phyloP scores from a whole-genome alignment of 2,888 invertebrate species.

The Orthonevra nobilis region DNA sequence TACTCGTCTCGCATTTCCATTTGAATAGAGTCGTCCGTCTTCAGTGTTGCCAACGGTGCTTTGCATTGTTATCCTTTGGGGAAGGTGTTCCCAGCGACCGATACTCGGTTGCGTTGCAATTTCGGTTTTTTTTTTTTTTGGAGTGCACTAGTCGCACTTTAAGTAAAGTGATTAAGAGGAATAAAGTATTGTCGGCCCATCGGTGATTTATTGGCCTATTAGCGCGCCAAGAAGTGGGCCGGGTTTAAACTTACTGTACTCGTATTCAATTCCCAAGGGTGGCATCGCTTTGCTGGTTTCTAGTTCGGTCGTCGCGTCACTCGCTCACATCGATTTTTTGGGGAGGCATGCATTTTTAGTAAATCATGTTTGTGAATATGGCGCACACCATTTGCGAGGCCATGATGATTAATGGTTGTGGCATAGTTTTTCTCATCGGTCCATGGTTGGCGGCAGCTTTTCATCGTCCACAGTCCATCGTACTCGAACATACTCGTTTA shows the following conservation, averaged over 20 bases:
- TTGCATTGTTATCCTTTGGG: conserved; percentile 58
- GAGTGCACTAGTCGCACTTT: conserved; percentile 71
- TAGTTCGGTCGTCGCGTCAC: no score
- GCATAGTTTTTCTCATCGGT: conserved; percentile 63
- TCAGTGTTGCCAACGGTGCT: conserved; percentile 30
- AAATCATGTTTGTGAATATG: conserved; percentile 70
- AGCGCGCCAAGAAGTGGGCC: conserved; percentile 19
- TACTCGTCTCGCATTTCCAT: no score
- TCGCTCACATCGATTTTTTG: conserved; percentile 57
- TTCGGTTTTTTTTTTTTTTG: no score
- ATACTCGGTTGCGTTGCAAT: conserved; percentile 36
- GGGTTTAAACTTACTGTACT: no score
- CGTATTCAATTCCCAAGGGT: not conserved
- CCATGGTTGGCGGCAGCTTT: no score
- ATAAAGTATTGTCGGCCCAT: conserved; percentile 71
- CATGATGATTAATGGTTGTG: conserved; percentile 69
- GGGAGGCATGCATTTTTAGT: conserved; percentile 61
- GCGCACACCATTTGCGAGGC: conserved; percentile 67
- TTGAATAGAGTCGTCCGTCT: conserved; percentile 41
- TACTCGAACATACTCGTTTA: no score
- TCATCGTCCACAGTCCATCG: no score
- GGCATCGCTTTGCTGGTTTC: no score
- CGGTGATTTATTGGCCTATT: conserved; percentile 71
- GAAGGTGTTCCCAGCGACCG: conserved; percentile 4
- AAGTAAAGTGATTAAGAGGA: conserved; percentile 72